Evolutionary conservation across 1,140 invertebrate genomes (phyloP).

Genomic region (Trypoxylus dichotomus): DNA sequence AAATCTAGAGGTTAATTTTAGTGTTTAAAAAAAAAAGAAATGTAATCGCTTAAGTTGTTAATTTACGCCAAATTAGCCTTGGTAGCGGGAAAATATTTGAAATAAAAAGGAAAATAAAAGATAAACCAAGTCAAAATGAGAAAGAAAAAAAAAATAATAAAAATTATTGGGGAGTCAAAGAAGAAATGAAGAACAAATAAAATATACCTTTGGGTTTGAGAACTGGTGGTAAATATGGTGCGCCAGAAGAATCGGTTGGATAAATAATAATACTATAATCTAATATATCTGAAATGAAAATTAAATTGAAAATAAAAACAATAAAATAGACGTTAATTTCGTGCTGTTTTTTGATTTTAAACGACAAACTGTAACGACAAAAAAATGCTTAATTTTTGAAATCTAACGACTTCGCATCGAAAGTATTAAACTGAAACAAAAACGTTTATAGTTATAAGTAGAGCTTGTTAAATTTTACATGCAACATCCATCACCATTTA

Average conservation of each 20-base stretch:
- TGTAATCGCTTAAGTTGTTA: neutral
- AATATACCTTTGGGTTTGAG: constrained; percentile 72
- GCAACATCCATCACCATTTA: too few species aligned
- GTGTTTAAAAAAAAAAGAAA: neutral
- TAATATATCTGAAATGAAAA: constrained; percentile 72
- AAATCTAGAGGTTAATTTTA: too few species aligned
- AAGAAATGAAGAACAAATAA: constrained; percentile 29
- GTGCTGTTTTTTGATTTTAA: too few species aligned
- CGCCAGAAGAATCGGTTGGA: constrained; percentile 76
- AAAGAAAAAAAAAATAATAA: neutral
- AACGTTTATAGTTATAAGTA: too few species aligned
- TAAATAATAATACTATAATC: constrained; percentile 77
- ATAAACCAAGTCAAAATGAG: neutral
- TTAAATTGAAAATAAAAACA: constrained; percentile 44
- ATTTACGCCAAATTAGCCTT: too few species aligned
- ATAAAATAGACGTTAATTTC: neutral
- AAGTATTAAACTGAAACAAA: too few species aligned
- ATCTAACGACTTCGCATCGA: too few species aligned
- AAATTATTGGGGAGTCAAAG: neutral
- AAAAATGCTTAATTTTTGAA: too few species aligned
- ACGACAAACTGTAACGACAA: too few species aligned
- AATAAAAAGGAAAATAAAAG: neutral
- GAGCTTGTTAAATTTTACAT: too few species aligned
- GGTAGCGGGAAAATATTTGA: neutral
- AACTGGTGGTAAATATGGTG: constrained; percentile 69